These are phyloP conservation scores for Rhogogaster chlorosoma DNA, from an alignment of 2,888 invertebrate species.

Conservation along the genomic window DNA sequence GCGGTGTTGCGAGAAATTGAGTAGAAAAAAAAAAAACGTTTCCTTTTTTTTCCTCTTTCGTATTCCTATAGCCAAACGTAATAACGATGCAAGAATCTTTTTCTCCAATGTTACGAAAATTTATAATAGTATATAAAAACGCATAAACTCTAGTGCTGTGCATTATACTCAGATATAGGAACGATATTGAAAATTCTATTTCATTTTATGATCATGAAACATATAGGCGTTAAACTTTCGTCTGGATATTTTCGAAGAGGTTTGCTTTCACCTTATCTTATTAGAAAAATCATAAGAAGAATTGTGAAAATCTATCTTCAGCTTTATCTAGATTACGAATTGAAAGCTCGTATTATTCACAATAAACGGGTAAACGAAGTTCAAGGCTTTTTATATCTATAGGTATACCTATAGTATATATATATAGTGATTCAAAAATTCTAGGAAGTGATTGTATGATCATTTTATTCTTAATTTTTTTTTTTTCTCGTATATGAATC, in stretches of 20 bases:
- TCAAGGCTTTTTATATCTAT: background rate
- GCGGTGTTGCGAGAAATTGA: constrained; percentile 80
- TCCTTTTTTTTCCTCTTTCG: background rate
- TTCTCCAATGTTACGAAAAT: background rate
- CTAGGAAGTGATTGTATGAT: background rate
- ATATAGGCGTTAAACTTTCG: background rate
- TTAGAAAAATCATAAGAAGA: constrained; percentile 21
- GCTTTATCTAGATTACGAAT: background rate
- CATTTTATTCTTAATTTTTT: too few species aligned
- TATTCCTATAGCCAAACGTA: background rate
- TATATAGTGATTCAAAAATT: background rate
- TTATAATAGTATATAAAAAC: background rate
- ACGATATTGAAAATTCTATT: background rate
- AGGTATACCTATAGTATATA: background rate
- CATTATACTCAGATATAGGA: background rate
- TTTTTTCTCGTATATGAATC: background rate
- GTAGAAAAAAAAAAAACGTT: background rate
- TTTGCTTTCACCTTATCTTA: constrained; percentile 30
- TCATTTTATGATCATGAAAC: background rate
- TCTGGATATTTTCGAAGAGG: background rate
- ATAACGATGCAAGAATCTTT: background rate
- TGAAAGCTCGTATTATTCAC: background rate
- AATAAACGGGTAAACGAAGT: constrained; percentile 2
- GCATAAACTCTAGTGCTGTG: background rate
- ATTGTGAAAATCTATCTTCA: constrained; percentile 1